These are phyloP conservation scores for Lydus trimaculatus DNA, from an alignment of 2,888 invertebrate species.

Conservation along the genomic window DNA sequence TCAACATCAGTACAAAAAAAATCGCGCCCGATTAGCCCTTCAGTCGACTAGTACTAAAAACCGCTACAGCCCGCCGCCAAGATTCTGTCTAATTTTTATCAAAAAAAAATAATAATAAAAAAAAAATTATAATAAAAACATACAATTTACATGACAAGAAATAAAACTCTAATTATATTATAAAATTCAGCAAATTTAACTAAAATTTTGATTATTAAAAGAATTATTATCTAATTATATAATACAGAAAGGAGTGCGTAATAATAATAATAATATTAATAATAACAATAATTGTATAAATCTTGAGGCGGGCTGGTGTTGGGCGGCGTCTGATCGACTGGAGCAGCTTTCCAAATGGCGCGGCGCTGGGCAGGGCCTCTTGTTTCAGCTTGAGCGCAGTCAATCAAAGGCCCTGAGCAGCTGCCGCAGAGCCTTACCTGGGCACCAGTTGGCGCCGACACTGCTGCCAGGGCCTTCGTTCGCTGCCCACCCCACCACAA, in stretches of 20 bases:
- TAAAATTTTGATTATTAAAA: constrained; percentile 4
- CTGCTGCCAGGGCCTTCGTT: constrained; percentile 57
- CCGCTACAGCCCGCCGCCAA: constrained; percentile 7
- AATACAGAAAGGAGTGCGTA: constrained; percentile 21
- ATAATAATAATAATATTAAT: constrained; percentile 10
- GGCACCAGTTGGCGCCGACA: constrained; percentile 48
- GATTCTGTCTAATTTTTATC: constrained; percentile 7
- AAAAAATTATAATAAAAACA: not conserved
- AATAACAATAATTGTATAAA: constrained; percentile 11
- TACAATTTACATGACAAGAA: constrained; percentile 4
- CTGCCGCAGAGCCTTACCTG: constrained; percentile 59
- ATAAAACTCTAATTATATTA: constrained; percentile 1
- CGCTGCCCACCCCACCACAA: constrained; percentile 52
- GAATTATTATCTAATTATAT: not conserved
- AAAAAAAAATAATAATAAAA: not conserved
- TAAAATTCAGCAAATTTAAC: not conserved
- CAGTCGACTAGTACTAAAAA: constrained; percentile 11
- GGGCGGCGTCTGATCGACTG: constrained; percentile 19
- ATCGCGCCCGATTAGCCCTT: constrained; percentile 13
- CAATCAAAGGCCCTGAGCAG: constrained; percentile 62
- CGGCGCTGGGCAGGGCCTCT: constrained; percentile 59
- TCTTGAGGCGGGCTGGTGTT: constrained; percentile 19
- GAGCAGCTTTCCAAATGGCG: constrained; percentile 7
- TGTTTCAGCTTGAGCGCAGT: constrained; percentile 56
- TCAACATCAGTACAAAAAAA: constrained; percentile 8